Base-by-base conservation (phyloP, 2,113 vertebrate genomes). In the Donacobius atricapilla region DNA sequence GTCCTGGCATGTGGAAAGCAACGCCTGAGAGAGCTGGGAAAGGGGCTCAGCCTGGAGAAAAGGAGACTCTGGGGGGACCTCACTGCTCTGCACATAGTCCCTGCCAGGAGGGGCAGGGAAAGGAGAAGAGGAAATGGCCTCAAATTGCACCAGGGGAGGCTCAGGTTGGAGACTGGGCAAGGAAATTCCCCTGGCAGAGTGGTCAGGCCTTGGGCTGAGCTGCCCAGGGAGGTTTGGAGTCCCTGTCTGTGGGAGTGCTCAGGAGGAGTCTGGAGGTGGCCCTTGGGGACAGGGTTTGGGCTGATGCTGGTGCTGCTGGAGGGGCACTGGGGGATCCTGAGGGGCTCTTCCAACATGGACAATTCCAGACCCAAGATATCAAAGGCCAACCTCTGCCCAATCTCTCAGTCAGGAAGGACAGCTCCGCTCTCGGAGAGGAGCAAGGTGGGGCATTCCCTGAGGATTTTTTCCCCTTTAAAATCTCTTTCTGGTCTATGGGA, bases 271-370 rank as follows among this genome's bases (percentile, higher is more conserved):
- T 71, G 85, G 66, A 22, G 17, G 76, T 80, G 85, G 35, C 42
- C 70, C 75, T 10, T 88, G 66, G 50, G 85, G 58, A 48, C 76
- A 56, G 40, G 48, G 2, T 4, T 71, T 56, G 66, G 75, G 66
- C n/a, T 27, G 64, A 1, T 22, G 21, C 13, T 78, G 64, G 1
- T 44, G 83, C 1, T 1, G 4, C 37, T 69, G 83, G 22, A 39
- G 22, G 27, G 48, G 21, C 11, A 15, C 76, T 65, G 76, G 66
- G 0, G 7, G 33, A 1, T 23, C 37, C 23, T 45, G 19, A 0
- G 3, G n/a, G 23, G 15, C 33, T 21, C 28, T 75, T 40, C 61
- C 77, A 24, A 30, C 28, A 3, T 8, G 9, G 47, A 30, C 19
- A 33, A 39, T 75, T 89, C 45, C 53, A n/a, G n/a, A n/a, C n/a